Conservation (phyloP, 2,797 vertebrate species). For the Staurois parvus region DNA sequence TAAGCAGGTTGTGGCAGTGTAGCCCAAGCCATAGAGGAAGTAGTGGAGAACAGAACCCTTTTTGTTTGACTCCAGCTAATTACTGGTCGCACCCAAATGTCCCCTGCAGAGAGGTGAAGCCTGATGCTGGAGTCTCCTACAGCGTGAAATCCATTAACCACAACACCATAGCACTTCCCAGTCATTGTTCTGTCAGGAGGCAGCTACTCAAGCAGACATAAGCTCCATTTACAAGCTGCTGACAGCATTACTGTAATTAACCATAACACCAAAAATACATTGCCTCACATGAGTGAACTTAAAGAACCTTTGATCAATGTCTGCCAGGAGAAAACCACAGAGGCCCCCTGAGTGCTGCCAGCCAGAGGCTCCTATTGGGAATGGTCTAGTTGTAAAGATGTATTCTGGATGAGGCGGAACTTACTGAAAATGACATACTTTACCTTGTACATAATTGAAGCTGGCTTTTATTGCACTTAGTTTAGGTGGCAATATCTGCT, state of each 20-base stretch:
- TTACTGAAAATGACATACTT: neutral
- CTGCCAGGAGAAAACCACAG: constrained; percentile 1
- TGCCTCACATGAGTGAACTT: neutral
- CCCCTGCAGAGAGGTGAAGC: constrained; percentile 8
- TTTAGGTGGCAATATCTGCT: too few species aligned
- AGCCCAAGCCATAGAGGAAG: neutral
- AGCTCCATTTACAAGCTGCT: neutral
- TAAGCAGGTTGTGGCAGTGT: neutral
- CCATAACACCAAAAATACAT: constrained; percentile 2
- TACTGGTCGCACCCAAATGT: constrained; percentile 9
- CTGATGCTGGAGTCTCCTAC: neutral
- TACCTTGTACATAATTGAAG: neutral
- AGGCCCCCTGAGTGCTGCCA: neutral
- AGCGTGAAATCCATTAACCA: constrained; percentile 13
- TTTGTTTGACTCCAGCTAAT: neutral
- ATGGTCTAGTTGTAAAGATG: neutral
- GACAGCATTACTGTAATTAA: constrained; percentile 13
- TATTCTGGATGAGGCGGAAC: neutral
- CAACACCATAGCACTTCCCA: neutral
- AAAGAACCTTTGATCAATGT: neutral
- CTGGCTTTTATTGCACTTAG: too few species aligned
- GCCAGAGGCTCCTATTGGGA: neutral
- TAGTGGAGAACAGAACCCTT: neutral
- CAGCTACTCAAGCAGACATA: neutral
- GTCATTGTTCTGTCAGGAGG: constrained; percentile 22